These are phyloP conservation scores for Sylvicapra grimmia DNA, from an alignment of 2,113 vertebrate species.

Conservation along the genomic window DNA sequence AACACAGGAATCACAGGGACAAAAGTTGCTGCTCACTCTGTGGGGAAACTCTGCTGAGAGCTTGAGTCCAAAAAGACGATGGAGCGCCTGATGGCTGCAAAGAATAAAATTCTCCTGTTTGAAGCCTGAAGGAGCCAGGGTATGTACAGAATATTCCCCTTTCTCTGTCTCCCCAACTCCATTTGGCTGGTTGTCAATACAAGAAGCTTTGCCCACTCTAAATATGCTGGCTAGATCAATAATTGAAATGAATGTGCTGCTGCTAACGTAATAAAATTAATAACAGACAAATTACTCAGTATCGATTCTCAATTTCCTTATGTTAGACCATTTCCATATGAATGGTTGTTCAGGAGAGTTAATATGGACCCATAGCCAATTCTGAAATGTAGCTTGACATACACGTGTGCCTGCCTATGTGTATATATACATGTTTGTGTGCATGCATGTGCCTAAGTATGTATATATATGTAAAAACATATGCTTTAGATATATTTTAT, in stretches of 20 bases:
- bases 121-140: neutral
- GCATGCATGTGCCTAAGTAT: neutral
- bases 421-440: too few relatives aligned
- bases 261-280: slow-evolving; percentile 44
- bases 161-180: neutral
- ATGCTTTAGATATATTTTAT: neutral
- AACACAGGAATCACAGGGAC: neutral
- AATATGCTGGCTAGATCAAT: slow-evolving; percentile 23
- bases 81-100: neutral
- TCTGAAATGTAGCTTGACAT: neutral
- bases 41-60: neutral
- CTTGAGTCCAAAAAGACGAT: neutral
- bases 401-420: neutral
- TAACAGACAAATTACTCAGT: neutral
- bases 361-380: neutral
- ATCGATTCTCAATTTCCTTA: slow-evolving; percentile 49
- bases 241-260: slow-evolving; percentile 38
- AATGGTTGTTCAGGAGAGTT: slow-evolving; percentile 21
- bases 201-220: neutral
- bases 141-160: neutral
- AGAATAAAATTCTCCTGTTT: neutral
- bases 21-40: neutral
- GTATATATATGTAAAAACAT: neutral
- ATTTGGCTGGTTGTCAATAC: neutral
- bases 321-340: slow-evolving; percentile 15